Evolutionary conservation across 1,140 invertebrate species (phyloP), one percentile per base, ranked within the genome.

Genomic region (Drosophila carrolli): DNA sequence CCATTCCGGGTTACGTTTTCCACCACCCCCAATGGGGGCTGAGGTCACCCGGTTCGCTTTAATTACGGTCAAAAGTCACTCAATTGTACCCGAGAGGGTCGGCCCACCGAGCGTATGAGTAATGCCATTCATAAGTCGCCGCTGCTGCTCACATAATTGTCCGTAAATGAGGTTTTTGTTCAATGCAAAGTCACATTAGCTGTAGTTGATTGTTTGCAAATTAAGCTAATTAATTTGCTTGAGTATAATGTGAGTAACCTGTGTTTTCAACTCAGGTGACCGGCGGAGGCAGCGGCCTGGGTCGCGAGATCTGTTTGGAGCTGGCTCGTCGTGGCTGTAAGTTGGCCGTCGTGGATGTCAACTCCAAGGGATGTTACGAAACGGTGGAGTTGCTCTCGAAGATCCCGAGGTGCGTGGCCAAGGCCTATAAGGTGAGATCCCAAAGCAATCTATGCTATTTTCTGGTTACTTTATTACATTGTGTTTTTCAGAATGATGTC

Each of bases 211-310:
- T 86, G 79, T 88, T 88, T 88, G 71, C 70, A 78, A 88, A 82
- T 88, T 75, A 88, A 85, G 68, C 78, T 81, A 86, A 86, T 86
- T 86, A 88, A 88, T 79, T 82, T 68, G 51, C 32, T 40, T 27
- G 32, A 67, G 54, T 55, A 57, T 77, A 86, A 61, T 78, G 61
- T 51, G 59, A 60, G 62, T 67, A 41, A 81, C 59, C 75, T 65
- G 60, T 38, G 54, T 51, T 53, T 53, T 56, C 6, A 46, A 43
- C 55, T 43, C 51, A 92, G 92, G 80, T 92, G 32, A 91, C 92
- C 16, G 92, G 91, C 44, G 91, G 82, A 27, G 90, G 91, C 53
- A 92, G 88, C 59, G 92, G 92, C 54, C 78, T 92, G 59, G 92
- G 92, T 11, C 88, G 89, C 13, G 91, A 92, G 70, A 92, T 92